These are phyloP conservation scores for Luffia ferchaultella DNA, from an alignment of 2,888 invertebrate species.

Conservation along the genomic window DNA sequence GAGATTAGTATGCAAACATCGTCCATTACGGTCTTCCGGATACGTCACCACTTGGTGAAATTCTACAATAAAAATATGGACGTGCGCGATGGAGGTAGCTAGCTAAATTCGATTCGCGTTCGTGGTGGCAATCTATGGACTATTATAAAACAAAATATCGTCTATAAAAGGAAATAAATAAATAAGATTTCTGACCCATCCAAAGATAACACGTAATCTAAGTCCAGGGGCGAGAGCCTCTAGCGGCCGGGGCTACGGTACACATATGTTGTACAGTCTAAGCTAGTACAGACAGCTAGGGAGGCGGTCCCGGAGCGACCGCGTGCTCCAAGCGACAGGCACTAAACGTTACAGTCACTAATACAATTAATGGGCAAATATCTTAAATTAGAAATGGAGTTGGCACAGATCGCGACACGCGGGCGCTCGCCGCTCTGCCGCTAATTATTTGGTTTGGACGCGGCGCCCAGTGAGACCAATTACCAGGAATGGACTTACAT, in stretches of 20 bases:
- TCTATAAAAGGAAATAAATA: slow-evolving; percentile 30
- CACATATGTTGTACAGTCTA: background rate
- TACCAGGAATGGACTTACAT: too few species aligned
- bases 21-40: slow-evolving; percentile 38
- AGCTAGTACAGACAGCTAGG: background rate
- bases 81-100: slow-evolving; percentile 48
- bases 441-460: slow-evolving; percentile 52
- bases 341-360: slow-evolving; percentile 54
- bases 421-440: slow-evolving; percentile 44
- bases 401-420: slow-evolving; percentile 45
- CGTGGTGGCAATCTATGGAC: slow-evolving; percentile 47
- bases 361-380: slow-evolving; percentile 55
- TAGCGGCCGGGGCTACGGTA: slow-evolving; percentile 11
- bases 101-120: slow-evolving; percentile 35
- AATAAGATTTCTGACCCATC: slow-evolving; percentile 58
- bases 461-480: slow-evolving; percentile 23
- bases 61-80: slow-evolving; percentile 47
- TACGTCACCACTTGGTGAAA: slow-evolving; percentile 40
- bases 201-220: slow-evolving; percentile 49
- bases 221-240: slow-evolving; percentile 29
- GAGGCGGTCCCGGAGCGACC: slow-evolving; percentile 24
- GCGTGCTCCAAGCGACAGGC: slow-evolving; percentile 52
- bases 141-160: slow-evolving; percentile 44
- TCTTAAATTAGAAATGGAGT: slow-evolving; percentile 57
- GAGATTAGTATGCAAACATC: slow-evolving; percentile 58